phyloP scores from a whole-genome alignment of 2,113 vertebrate species.

The Sporophila hypoxantha region DNA sequence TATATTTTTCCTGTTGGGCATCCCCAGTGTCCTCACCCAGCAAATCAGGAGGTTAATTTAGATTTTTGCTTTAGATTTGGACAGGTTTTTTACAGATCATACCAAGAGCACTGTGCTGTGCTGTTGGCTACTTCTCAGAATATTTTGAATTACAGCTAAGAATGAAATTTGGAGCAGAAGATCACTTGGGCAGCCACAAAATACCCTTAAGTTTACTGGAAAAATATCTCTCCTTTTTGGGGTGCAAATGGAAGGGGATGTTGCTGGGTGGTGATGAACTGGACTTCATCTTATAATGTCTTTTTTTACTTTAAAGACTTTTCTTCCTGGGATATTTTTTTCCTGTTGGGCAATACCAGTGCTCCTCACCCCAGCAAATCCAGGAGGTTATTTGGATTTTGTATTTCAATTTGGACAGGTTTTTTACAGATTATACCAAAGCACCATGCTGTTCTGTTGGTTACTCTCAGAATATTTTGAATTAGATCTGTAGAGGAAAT shows the following conservation, averaged over 20 bases:
- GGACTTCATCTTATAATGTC: background rate
- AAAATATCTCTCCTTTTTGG: background rate
- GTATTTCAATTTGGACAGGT: rapidly evolving
- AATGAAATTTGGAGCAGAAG: background rate
- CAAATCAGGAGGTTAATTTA: background rate
- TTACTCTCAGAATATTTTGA: background rate
- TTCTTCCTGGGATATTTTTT: background rate
- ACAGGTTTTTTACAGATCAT: background rate
- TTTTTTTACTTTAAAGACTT: background rate
- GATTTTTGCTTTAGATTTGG: background rate
- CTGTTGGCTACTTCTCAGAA: rapidly evolving
- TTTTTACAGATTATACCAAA: background rate
- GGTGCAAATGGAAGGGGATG: background rate
- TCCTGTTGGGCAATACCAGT: too few species aligned
- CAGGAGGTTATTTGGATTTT: background rate
- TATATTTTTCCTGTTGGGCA: background rate
- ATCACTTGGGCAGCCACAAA: background rate
- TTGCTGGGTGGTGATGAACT: background rate
- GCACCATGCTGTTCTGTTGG: rapidly evolving
- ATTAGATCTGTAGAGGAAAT: too few species aligned
- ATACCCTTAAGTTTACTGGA: rapidly evolving
- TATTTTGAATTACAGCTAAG: rapidly evolving
- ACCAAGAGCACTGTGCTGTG: rapidly evolving
- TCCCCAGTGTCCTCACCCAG: rapidly evolving
- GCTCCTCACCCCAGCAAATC: rapidly evolving